Base-by-base conservation (phyloP, 2,113 vertebrate species). In the Rhinolophus ferrumequinum region DNA sequence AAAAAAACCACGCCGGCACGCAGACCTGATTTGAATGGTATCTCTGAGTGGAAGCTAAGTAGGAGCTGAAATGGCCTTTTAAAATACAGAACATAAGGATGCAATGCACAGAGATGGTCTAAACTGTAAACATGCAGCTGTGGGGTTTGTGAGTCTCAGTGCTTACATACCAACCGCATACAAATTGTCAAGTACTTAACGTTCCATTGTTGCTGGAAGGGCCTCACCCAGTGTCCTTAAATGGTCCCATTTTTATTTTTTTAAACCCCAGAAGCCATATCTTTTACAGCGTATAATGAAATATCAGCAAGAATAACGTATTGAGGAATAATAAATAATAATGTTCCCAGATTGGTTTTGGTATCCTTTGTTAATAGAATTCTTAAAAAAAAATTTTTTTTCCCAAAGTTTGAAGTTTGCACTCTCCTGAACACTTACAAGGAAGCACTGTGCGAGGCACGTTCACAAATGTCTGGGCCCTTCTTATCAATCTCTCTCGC, bases 11-110 rank as follows among this genome's bases (percentile, higher is more conserved):
- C 26, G 44, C 77, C 16, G 47, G 89, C 91, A 56, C 82, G 44
- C 93, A 83, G 96, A 94, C 96, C 94, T 97, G 97, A 97, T 97
- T 86, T 95, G 96, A 97, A 97, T 97, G 96, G 95, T 90, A 81
- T 97, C 97, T 97, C 93, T 93, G 97, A 96, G 97, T 97, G 97
- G 95, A 92, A 97, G 96, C 98, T 97, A 97, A 97, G 98, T 94
- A 88, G 93, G 95, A 97, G 98, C 95, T 88, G 97, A 93, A 97
- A 97, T 93, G 98, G 97, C 95, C 97, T 97, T 97, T 98, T 96
- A 98, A 97, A 98, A 97, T 95, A 97, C 98, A 88, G 97, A 97
- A 97, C 97, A 98, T 97, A 97, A 97, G 97, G 97, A 97, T 97
- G 98, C 98, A 97, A 97, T 97, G 97, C 98, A 97, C 97, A 97